phyloP scores from a whole-genome alignment of 2,888 invertebrate genomes.

The Luperina nickerlii region DNA sequence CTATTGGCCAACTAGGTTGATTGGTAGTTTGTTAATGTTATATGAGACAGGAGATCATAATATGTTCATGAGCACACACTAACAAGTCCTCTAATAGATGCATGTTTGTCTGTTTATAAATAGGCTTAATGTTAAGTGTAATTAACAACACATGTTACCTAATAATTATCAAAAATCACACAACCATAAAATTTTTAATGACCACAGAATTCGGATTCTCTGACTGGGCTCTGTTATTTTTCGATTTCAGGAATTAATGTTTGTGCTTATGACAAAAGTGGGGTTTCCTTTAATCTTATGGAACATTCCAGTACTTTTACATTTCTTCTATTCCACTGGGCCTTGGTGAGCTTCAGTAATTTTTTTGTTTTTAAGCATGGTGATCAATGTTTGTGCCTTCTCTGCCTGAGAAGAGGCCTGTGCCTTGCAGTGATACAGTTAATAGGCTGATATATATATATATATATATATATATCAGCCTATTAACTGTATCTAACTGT shows the following conservation, averaged over 20 bases:
- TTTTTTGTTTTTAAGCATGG: background rate
- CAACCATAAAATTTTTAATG: background rate
- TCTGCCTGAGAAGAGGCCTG: background rate
- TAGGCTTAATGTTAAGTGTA: conserved; percentile 1
- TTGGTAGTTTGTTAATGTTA: conserved; percentile 65
- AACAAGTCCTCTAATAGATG: conserved; percentile 33
- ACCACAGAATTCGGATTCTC: background rate
- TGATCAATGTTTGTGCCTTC: background rate
- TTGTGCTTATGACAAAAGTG: background rate
- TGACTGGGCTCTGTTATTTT: background rate
- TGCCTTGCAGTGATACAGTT: background rate
- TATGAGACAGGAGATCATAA: conserved; percentile 51
- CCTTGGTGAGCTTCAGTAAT: background rate
- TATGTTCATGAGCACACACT: conserved; percentile 61
- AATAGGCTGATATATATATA: too few species aligned
- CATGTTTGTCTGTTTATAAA: conserved; percentile 19
- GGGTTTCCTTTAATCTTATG: background rate
- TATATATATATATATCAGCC: too few species aligned
- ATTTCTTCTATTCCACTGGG: background rate
- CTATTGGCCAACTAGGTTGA: conserved; percentile 69
- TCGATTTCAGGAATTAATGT: background rate
- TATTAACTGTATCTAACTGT: too few species aligned
- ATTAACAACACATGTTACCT: background rate
- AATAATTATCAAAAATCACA: conserved; percentile 8
- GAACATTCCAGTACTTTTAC: background rate